These are phyloP conservation scores for Malthinus seriepunctatus DNA, from an alignment of 2,888 invertebrate genomes.

Conservation along the genomic window DNA sequence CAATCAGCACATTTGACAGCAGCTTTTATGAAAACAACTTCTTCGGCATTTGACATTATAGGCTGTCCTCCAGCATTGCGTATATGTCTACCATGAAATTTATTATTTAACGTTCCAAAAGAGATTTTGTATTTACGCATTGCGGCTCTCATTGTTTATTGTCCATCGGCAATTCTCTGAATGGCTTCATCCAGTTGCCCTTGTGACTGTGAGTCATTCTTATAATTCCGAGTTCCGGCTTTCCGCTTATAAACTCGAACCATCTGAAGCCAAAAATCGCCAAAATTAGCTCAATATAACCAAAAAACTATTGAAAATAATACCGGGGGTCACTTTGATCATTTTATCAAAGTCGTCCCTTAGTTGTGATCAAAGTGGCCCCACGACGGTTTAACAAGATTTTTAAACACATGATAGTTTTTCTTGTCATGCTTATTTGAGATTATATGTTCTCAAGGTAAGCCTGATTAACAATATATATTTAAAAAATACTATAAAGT, in stretches of 20 bases:
- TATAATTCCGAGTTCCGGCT: neutral
- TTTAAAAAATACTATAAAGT: too few species aligned
- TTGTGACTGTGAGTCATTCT: neutral
- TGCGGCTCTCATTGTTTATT: conserved; percentile 1
- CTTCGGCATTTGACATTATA: neutral
- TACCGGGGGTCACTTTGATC: too few species aligned
- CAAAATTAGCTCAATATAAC: too few species aligned
- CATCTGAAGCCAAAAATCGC: neutral
- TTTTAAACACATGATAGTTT: too few species aligned
- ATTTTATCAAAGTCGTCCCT: too few species aligned
- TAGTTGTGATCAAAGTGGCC: too few species aligned
- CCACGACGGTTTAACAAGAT: too few species aligned
- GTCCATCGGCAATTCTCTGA: conserved; percentile 18
- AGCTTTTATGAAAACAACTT: neutral
- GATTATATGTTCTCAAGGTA: too few species aligned
- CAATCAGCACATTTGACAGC: neutral
- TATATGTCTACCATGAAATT: neutral
- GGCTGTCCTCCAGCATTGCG: neutral
- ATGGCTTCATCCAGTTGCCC: conserved; percentile 1
- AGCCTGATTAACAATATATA: too few species aligned
- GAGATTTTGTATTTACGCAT: neutral
- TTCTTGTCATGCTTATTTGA: too few species aligned
- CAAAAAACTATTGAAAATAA: too few species aligned
- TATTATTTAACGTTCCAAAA: neutral
- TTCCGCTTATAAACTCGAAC: neutral